A percentile compares a stretch with the other conserved stretches of the same genome.
Evolutionary conservation across 2,888 invertebrate species (phyloP).

Genomic region (Thumatha senex): DNA sequence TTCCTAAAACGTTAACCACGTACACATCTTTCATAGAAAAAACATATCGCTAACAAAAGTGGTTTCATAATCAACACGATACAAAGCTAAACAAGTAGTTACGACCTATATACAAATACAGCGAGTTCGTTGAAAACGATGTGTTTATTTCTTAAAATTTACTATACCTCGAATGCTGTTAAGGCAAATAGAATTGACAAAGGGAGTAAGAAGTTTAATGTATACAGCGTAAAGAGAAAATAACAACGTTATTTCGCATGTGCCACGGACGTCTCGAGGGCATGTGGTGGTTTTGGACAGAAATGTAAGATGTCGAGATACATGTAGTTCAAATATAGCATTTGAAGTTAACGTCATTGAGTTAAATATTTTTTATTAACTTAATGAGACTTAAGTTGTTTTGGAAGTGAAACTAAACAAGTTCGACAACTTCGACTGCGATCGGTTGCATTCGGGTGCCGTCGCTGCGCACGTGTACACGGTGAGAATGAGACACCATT

Average conservation of each 20-base stretch:
- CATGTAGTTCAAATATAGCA: slow-evolving; percentile 14
- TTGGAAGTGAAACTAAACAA: slow-evolving; percentile 38
- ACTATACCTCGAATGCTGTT: slow-evolving; percentile 43
- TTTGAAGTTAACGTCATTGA: fast-evolving
- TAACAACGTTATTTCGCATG: slow-evolving; percentile 63
- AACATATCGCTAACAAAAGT: slow-evolving; percentile 67
- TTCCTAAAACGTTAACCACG: slow-evolving; percentile 40
- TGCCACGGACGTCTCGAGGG: slow-evolving; percentile 74
- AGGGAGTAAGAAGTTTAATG: slow-evolving; percentile 44
- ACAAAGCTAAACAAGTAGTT: slow-evolving; percentile 66
- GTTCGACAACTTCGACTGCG: slow-evolving; percentile 42
- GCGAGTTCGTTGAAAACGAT: slow-evolving; percentile 45
- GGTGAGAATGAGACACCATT: slow-evolving; percentile 55
- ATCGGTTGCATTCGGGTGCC: slow-evolving; percentile 73
- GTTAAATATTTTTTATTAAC: slow-evolving; percentile 11
- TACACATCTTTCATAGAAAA: slow-evolving; percentile 47
- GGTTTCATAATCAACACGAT: slow-evolving; percentile 74
- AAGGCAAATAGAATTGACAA: slow-evolving; percentile 7
- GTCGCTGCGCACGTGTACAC: slow-evolving; percentile 73
- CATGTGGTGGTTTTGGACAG: slow-evolving; percentile 39
- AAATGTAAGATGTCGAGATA: slow-evolving; percentile 29
- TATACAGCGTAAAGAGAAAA: slow-evolving; percentile 34
- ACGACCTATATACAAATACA: slow-evolving; percentile 64
- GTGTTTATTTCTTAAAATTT: slow-evolving; percentile 29
- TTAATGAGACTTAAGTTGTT: slow-evolving; percentile 9